Evolutionary conservation across 2,888 invertebrate genomes (phyloP).

Genomic region (Dolichopus griseipennis): DNA sequence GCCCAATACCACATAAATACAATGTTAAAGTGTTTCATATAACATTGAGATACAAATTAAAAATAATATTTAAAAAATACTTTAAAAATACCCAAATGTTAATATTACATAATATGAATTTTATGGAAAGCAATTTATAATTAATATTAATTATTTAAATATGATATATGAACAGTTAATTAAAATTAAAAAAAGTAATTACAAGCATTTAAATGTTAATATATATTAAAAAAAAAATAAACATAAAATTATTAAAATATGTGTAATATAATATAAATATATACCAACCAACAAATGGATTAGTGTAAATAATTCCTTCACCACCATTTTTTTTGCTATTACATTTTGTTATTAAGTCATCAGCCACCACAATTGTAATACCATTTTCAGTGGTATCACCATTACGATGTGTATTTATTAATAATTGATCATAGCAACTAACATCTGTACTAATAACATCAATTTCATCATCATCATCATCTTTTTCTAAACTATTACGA

Average conservation of each 20-base stretch:
- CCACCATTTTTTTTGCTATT: conserved; percentile 32
- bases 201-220: too few relatives aligned
- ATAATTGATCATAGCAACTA: conserved; percentile 40
- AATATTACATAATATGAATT: too few relatives aligned
- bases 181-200: too few relatives aligned
- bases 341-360: conserved; percentile 28
- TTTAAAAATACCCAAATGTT: too few relatives aligned
- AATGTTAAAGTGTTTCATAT: too few relatives aligned
- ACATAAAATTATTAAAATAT: conserved; percentile 15
- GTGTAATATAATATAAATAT: conserved; percentile 17
- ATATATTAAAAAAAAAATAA: conserved; percentile 11
- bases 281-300: conserved; percentile 45
- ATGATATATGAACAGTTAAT: too few relatives aligned
- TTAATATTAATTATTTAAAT: too few relatives aligned
- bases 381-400: conserved; percentile 32
- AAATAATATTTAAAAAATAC: too few relatives aligned
- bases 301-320: conserved; percentile 42
- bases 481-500: conserved; percentile 41
- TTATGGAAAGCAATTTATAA: too few relatives aligned
- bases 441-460: conserved; percentile 43
- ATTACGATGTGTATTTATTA: conserved; percentile 16
- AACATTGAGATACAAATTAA: too few relatives aligned
- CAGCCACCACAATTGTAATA: conserved; percentile 35
- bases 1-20: too few relatives aligned
- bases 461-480: conserved; percentile 41